phyloP scores from a whole-genome alignment of 2,888 invertebrate genomes.

The Tenodera sinensis region DNA sequence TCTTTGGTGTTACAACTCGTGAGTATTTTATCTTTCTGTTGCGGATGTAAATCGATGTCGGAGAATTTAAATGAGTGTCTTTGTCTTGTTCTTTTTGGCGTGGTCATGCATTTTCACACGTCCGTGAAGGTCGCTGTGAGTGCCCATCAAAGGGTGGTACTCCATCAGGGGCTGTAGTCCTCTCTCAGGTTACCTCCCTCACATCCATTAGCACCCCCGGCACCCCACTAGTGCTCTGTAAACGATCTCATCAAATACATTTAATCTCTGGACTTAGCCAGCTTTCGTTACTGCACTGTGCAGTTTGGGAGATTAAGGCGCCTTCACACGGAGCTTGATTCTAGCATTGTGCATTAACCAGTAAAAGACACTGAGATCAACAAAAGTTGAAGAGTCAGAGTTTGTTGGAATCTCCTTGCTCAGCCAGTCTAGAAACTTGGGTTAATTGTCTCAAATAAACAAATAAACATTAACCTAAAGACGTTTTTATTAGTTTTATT shows the following conservation, averaged over 20 bases:
- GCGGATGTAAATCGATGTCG: no score
- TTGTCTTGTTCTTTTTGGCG: neutral
- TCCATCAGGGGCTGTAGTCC: neutral
- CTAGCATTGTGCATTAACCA: neutral
- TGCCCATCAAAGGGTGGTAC: neutral
- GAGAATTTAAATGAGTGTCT: neutral
- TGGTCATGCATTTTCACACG: neutral
- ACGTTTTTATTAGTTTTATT: no score
- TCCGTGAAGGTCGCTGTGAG: neutral
- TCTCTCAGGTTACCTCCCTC: neutral
- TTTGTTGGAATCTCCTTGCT: no score
- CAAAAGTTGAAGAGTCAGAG: no score
- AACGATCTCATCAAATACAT: conserved; percentile 8
- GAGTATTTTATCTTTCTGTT: no score
- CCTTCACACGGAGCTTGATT: neutral
- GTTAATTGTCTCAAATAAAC: no score
- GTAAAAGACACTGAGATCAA: no score
- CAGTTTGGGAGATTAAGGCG: neutral
- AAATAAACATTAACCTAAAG: no score
- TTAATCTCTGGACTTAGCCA: conserved; percentile 11
- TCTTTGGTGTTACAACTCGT: no score
- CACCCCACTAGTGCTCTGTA: neutral
- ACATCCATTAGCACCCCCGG: neutral
- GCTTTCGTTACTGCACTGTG: neutral
- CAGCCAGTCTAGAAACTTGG: no score